Base-by-base conservation (phyloP, 2,797 vertebrate species). In the Lepus townsendii region DNA sequence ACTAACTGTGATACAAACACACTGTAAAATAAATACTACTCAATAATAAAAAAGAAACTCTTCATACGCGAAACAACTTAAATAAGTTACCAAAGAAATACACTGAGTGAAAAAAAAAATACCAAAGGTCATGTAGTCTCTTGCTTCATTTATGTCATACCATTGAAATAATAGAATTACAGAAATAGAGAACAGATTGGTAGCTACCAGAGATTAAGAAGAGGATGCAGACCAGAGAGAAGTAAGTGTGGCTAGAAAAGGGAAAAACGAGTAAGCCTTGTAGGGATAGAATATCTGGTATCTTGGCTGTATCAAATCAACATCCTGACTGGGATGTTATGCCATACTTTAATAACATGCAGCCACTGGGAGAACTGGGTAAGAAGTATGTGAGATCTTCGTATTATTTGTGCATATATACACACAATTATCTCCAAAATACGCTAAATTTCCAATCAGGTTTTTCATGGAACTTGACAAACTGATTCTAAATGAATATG, bases 401-500 rank as follows among this genome's bases (percentile, higher is more conserved):
- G 24, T 73, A 90, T 95, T 87, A 83, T 57, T 90, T 75, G 60
- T 84, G 54, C 38, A 82, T 83, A 65, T 95, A 73, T 92, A 95
- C 89, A 47, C 89, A 78, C 17, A 78, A 86, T 92, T 86, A 93
- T 73, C 32, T 78, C 47, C 78, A 78, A 91, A 84, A 47, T 47
- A 47, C 8, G 7, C 9, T 76, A 71, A 96, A 30, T 5, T 32
- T 93, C 93, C 79, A 79, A 38, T 20, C 32, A 85, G 7, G 30
- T 79, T 91, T 79, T 87, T 73, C 22, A 75, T 65, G 20, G 13
- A 90, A 87, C 52, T 87, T 90, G 71, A 93, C 19, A 87, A 65
- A 69, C 47, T 32, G 13, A 91, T 91, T 91, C 24, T 91, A 86
- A 89, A 69, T 79, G 32, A 79, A 42, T 54, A 35, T 35, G 57